Percentiles rank a stretch among this genome's conserved stretches.
Evolutionary conservation across 2,888 invertebrate genomes (phyloP).

Genomic region (Chirona hameri): DNA sequence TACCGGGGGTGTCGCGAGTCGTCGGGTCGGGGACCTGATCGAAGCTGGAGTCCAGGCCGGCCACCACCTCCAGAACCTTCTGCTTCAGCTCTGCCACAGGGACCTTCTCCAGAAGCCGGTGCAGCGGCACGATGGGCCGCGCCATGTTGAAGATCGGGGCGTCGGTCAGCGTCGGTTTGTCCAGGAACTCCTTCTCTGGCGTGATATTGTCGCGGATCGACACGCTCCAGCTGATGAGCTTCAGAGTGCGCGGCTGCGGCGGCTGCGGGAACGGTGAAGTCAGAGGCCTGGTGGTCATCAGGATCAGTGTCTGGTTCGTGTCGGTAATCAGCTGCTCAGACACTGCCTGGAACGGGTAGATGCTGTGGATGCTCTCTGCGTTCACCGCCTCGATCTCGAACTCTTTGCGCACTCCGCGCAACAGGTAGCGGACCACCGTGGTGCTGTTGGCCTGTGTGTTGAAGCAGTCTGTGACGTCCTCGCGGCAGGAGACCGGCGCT

Average conservation of each 20-base stretch:
- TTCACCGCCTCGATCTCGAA: background rate
- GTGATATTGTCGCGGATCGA: background rate
- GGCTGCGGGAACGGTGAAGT: background rate
- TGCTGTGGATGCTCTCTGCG: background rate
- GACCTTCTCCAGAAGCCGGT: background rate
- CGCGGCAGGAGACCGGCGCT: background rate
- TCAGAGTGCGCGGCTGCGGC: background rate
- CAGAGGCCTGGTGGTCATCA: background rate
- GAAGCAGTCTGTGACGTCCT: background rate
- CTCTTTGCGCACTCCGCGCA: background rate
- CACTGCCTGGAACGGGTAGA: background rate
- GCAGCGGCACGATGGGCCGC: background rate
- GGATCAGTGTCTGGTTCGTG: background rate
- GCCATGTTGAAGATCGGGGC: slow-evolving; percentile 2
- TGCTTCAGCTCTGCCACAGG: background rate
- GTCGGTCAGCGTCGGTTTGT: background rate
- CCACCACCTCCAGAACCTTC: background rate
- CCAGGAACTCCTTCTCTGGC: background rate
- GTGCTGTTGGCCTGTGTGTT: background rate
- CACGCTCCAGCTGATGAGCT: background rate
- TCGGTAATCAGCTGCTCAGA: background rate
- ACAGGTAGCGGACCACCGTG: background rate
- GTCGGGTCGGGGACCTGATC: background rate
- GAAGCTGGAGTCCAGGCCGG: background rate
- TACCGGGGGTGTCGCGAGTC: background rate